Conservation (phyloP, 2,797 vertebrate genomes). For the Lagorchestes hirsutus region DNA sequence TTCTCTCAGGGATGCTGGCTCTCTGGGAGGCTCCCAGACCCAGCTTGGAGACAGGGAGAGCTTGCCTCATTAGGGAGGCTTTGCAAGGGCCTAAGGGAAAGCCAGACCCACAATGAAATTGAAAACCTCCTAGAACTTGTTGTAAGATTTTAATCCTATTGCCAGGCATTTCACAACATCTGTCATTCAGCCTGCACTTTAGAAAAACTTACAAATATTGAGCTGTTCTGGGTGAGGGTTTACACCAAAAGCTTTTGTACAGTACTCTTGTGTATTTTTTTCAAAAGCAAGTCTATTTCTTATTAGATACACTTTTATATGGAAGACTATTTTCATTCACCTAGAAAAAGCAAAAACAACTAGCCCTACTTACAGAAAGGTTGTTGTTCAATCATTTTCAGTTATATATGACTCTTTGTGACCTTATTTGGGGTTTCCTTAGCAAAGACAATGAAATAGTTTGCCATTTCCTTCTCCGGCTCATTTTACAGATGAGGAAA, state of each 20-base stretch:
- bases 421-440: not conserved
- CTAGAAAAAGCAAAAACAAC: not conserved
- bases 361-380: not conserved
- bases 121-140: constrained; percentile 65
- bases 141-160: constrained; percentile 68
- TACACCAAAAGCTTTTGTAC: constrained; percentile 25
- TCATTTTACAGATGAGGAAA: not conserved
- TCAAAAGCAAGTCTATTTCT: not conserved
- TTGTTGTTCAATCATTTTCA: not conserved
- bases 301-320: not conserved
- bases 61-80: constrained; percentile 53
- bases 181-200: constrained; percentile 38
- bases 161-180: constrained; percentile 59
- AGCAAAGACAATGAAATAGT: not conserved
- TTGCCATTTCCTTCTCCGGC: not conserved
- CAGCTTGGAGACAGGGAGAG: constrained; percentile 25
- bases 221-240: not conserved
- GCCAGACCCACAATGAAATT: not conserved
- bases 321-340: not conserved
- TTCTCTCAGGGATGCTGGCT: constrained; percentile 71
- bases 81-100: constrained; percentile 63
- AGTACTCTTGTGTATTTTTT: not conserved
- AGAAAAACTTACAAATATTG: constrained; percentile 11
- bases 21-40: constrained; percentile 75
- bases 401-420: not conserved